phyloP scores from a whole-genome alignment of 2,797 vertebrate species.

The Agapornis canus region DNA sequence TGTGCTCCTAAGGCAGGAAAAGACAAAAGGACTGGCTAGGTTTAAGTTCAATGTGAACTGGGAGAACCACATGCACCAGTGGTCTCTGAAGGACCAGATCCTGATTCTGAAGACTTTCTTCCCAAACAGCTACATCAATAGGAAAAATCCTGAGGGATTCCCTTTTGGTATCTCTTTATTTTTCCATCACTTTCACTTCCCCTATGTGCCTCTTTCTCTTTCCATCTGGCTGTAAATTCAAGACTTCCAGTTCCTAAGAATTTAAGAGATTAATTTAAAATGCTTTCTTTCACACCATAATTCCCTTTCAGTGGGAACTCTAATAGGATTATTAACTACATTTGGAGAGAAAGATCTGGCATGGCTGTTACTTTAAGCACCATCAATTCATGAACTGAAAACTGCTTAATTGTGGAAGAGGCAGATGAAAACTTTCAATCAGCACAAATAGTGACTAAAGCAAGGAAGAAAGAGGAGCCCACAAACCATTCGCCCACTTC shows the following conservation, averaged over 20 bases:
- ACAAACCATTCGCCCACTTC: neutral
- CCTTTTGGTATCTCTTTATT: neutral
- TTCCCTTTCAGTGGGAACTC: neutral
- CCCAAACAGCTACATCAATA: neutral
- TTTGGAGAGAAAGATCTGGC: neutral
- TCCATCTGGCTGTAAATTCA: neutral
- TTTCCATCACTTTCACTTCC: neutral
- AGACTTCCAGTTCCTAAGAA: neutral
- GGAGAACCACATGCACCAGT: neutral
- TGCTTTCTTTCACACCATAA: neutral
- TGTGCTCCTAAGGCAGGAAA: neutral
- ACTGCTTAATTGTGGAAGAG: neutral
- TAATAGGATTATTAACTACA: conserved; percentile 20
- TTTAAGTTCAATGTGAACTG: neutral
- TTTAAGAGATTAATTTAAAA: conserved; percentile 28
- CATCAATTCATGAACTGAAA: neutral
- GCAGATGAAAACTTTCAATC: neutral
- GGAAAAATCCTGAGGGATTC: neutral
- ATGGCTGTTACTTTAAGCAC: neutral
- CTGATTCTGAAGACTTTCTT: neutral
- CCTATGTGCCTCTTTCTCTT: neutral
- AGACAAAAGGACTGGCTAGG: neutral
- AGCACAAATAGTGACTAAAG: neutral
- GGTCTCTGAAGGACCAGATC: neutral
- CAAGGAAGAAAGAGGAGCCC: neutral